Conservation (phyloP, 2,113 vertebrate genomes). For the Neotragus moschatus region DNA sequence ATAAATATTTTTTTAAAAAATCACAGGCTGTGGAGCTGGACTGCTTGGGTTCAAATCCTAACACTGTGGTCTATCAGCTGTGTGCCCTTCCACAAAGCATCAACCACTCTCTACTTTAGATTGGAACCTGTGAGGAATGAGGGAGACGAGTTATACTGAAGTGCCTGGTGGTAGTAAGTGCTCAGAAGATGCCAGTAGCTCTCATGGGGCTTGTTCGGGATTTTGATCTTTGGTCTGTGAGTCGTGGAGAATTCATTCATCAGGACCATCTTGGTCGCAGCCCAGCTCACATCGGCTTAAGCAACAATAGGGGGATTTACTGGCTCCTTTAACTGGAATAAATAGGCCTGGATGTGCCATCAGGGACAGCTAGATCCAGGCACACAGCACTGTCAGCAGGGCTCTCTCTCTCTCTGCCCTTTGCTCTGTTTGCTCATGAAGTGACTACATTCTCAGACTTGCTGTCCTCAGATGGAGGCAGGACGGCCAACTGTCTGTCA, state of each 20-base stretch:
- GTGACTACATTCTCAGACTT: neutral
- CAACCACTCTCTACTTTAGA: neutral
- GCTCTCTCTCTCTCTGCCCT: neutral
- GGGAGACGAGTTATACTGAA: neutral
- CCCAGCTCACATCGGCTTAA: neutral
- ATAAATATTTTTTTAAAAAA: neutral
- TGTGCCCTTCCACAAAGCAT: neutral
- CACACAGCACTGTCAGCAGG: accelerated
- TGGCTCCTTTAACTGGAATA: neutral
- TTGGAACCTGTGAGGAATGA: neutral
- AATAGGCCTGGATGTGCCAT: neutral
- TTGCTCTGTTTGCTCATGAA: neutral
- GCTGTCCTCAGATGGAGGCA: neutral
- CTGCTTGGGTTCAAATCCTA: neutral
- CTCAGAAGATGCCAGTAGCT: neutral
- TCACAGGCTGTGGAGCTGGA: neutral
- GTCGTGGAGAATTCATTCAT: neutral
- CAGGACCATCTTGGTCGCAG: neutral
- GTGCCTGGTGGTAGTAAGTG: neutral
- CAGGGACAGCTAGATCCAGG: neutral
- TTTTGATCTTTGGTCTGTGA: neutral
- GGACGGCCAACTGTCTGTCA: neutral
- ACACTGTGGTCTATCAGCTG: neutral
- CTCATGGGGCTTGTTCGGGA: neutral
- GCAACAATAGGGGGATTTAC: neutral